These are phyloP conservation scores for Ptychochromis oligacanthus DNA, from an alignment of 2,113 vertebrate genomes.

Conservation along the genomic window DNA sequence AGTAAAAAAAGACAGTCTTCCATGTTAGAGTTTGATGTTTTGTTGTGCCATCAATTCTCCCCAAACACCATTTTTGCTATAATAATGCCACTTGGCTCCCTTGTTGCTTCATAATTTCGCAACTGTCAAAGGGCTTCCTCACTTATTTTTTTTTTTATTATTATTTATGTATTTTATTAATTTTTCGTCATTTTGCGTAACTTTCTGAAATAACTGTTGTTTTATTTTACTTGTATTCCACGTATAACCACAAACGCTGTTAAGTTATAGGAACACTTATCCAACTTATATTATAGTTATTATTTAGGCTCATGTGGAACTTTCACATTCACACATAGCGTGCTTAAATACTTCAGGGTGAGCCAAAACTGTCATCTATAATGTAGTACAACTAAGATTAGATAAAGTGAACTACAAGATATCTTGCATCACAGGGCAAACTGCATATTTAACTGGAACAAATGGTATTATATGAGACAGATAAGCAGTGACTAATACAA, in stretches of 20 bases:
- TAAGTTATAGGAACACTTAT: background rate
- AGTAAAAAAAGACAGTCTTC: too few relatives aligned
- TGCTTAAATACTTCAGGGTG: background rate
- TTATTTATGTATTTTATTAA: too few relatives aligned
- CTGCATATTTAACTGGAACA: slow-evolving; percentile 34
- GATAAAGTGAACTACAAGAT: slow-evolving; percentile 25
- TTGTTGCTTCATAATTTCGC: background rate
- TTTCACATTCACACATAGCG: background rate
- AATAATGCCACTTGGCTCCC: background rate
- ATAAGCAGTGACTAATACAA: slow-evolving; percentile 39
- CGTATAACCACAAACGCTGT: background rate
- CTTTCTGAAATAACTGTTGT: background rate
- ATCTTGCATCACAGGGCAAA: slow-evolving; percentile 25
- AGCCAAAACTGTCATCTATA: background rate
- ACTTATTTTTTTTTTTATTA: background rate
- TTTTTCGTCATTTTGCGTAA: background rate
- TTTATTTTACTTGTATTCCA: background rate
- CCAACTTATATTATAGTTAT: background rate
- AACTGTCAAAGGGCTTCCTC: background rate
- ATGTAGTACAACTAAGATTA: background rate
- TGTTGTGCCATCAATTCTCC: background rate
- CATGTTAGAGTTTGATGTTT: too few relatives aligned
- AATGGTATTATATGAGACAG: slow-evolving; percentile 30
- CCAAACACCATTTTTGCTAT: background rate
- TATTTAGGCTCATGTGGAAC: background rate